phyloP scores from a whole-genome alignment of 2,797 vertebrate species.

The Platyrinchus mystaceus region DNA sequence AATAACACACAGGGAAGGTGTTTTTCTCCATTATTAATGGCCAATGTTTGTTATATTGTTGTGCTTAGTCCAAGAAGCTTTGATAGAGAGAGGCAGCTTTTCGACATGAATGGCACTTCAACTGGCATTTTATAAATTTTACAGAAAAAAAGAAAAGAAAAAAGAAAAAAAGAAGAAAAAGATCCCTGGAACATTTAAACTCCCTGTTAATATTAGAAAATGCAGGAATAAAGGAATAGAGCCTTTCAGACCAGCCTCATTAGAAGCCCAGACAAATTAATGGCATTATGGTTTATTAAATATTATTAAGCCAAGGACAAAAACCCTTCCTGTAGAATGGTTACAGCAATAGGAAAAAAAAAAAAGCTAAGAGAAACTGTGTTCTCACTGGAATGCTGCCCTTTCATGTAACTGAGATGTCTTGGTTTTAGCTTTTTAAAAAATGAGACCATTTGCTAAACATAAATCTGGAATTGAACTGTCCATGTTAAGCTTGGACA shows the following conservation, averaged over 20 bases:
- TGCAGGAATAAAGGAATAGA: background rate
- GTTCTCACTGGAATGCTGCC: background rate
- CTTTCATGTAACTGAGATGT: background rate
- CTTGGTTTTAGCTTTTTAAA: background rate
- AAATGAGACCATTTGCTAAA: background rate
- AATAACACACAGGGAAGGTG: background rate
- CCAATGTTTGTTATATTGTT: background rate
- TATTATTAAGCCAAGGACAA: background rate
- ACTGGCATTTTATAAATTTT: background rate
- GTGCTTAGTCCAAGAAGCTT: background rate
- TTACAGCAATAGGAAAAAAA: background rate
- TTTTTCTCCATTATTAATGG: constrained; percentile 53
- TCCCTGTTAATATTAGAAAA: background rate
- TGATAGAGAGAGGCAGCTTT: constrained; percentile 21
- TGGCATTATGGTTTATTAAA: constrained; percentile 35
- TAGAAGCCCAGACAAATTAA: background rate
- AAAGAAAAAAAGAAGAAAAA: background rate
- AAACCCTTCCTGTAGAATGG: background rate
- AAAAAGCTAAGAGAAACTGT: background rate
- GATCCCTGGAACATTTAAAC: background rate
- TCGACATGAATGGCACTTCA: background rate
- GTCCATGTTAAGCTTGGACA: background rate
- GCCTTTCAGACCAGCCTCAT: background rate
- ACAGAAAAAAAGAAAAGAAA: background rate
- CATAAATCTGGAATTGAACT: background rate